Base-by-base conservation (phyloP, 1,140 invertebrate genomes). In the Drosophila ironensis region DNA sequence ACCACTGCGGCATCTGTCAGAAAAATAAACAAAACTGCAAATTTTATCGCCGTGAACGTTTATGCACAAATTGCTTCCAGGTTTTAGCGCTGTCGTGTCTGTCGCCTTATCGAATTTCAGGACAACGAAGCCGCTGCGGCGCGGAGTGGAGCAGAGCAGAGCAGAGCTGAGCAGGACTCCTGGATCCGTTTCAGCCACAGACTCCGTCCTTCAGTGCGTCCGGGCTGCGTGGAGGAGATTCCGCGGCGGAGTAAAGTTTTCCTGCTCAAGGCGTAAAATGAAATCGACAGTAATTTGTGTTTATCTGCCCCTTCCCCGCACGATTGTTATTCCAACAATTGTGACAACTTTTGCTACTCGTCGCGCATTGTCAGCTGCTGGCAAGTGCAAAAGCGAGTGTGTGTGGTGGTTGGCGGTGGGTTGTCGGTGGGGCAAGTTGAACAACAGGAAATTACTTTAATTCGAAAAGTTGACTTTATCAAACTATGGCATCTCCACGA, bases 11-110 rank as follows among this genome's bases (percentile, higher is more conserved):
- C 72, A 74, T 84, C 80, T 84, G 80, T 75, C 75, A 75, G 74
- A 72, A 80, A 80, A 86, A 86, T 86, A 86, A 86, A 86, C 80
- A 86, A 78, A 86, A 86, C 80, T 86, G 80, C 66, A 75, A 86
- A 80, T 86, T 86, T 86, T 86, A 86, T 86, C 80, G 80, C 74
- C 45, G 61, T 75, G 66, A 86, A 86, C 81, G 81, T 87, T 86
- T 86, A 86, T 80, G 75, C 81, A 84, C 80, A 87, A 86, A 86
- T 86, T 87, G 80, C 81, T 86, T 86, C 74, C 81, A 86, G 80
- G 80, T 86, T 86, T 86, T 66, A 59, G 56, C 69, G 78, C 27
- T 60, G 57, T 64, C 77, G 42, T 64, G 59, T 61, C 40, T 75
- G 67, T 75, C 67, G 67, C 53, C 81, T 86, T 86, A 86, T 86